Evolutionary conservation across 2,113 vertebrate genomes (phyloP), one percentile per base, ranked within the genome.

Genomic region (Stigmatopora argus): DNA sequence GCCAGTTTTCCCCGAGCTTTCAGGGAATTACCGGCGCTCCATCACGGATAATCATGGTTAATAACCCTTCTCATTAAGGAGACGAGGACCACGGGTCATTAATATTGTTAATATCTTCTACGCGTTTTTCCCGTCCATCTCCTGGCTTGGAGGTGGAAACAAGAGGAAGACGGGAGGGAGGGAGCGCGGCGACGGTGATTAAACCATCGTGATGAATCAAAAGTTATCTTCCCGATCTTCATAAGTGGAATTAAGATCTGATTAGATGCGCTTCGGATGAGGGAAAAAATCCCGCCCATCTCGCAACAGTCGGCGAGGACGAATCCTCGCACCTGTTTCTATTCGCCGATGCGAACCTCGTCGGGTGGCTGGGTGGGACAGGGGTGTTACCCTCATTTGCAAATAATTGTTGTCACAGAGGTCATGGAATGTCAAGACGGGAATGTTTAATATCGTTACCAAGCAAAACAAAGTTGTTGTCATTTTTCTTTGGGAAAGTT

Each of bases 51-150:
- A 90, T 90, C 89, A 87, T 77, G 59, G 84, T 89, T 87, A 79
- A 85, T 89, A 85, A 89, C 83, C 73, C 76, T 77, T 79, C 85
- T 90, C 71, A 55, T 89, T 90, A 90, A 79, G 82, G 80, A 90
- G 86, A 83, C 53, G 75, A 86, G 77, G 79, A 82, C 75, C 83
- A 83, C 15, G 77, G 85, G 83, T 89, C 83, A 82, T 91, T 91
- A 91, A 88, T 84, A 81, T 88, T 80, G 84, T 83, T 91, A 89
- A 90, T 91, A 91, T 85, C 88, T 82, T 82, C 79, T 77, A 77
- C 77, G 66, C 75, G 67, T 73, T 79, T 77, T 72, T 73, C 75
- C 78, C 49, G 49, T 66, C 46, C 23, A 75, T 67, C 78, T 68
- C 62, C 47, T 57, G 59, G 69, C 68, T 73, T 57, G 80, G 86